Evolutionary conservation across 2,888 invertebrate genomes (phyloP), one percentile per base, ranked within the genome.

Genomic region (Apodemia hepburni): DNA sequence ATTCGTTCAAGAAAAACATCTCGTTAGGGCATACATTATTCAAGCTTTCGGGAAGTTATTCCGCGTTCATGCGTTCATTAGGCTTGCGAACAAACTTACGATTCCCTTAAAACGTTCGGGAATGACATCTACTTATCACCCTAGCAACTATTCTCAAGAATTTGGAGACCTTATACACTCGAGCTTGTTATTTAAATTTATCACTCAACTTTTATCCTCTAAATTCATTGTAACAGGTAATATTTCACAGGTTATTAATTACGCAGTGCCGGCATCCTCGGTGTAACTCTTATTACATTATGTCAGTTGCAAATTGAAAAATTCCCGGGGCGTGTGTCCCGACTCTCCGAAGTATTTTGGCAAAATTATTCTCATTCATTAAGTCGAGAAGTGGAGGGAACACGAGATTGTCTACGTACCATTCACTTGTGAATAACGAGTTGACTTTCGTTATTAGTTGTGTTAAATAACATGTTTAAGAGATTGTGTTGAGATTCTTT

Each of bases 221-320:
- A 89, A 89, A 90, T 89, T 89, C 83, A 85, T 87, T 85, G 88
- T 87, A 85, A 85, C 89, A 88, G 88, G 88, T 87, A 89, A 90
- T 90, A 89, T 87, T 91, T 91, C 85, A 89, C 85, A 79, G 85
- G 85, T 89, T 90, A 91, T 90, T 91, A 91, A 91, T 91, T 91
- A 88, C 86, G 82, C 79, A 84, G 85, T 84, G 82, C 81, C 78
- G 79, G 86, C 87, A 86, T 88, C 81, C 85, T 84, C 85, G 81
- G 85, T 88, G 90, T 89, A 89, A 90, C 85, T 89, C 89, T 91
- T 89, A 91, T 90, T 85, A 89, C 87, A 88, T 89, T 88, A 90
- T 87, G 87, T 90, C 87, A 88, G 90, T 87, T 86, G 87, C 87
- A 89, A 91, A 90, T 91, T 91, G 89, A 90, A 91, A 91, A 91